Evolutionary conservation across 2,113 vertebrate species (phyloP).

Genomic region (Capra hircus): DNA sequence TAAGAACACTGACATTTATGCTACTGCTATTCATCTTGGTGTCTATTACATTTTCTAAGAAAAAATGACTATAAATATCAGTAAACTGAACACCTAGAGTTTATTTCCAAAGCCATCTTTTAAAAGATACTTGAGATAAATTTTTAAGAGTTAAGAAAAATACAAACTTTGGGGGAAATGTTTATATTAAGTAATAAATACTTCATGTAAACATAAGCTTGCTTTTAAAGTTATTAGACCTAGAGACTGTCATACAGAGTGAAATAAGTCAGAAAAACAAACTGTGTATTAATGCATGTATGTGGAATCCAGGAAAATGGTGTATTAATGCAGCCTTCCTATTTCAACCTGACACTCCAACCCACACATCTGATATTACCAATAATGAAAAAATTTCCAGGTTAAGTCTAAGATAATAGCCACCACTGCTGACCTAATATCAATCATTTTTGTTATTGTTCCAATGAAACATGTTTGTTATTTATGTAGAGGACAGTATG

Average conservation of each 20-base stretch:
- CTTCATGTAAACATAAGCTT: neutral
- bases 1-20: neutral
- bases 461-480: neutral
- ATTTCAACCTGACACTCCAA: neutral
- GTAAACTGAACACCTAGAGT: neutral
- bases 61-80: neutral
- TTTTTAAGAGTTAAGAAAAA: conserved; percentile 12
- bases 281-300: neutral
- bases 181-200: conserved; percentile 10
- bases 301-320: neutral
- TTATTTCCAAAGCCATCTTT: conserved; percentile 1
- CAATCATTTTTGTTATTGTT: neutral
- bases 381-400: neutral
- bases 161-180: neutral
- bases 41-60: neutral
- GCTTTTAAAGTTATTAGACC: neutral
- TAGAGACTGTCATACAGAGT: neutral
- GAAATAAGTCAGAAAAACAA: neutral
- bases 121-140: conserved; percentile 3
- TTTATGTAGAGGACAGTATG: neutral
- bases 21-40: neutral
- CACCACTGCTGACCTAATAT: neutral
- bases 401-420: neutral
- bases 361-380: neutral
- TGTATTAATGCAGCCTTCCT: neutral